Conservation (phyloP, 2,113 vertebrate genomes). For the Sula dactylatra region DNA sequence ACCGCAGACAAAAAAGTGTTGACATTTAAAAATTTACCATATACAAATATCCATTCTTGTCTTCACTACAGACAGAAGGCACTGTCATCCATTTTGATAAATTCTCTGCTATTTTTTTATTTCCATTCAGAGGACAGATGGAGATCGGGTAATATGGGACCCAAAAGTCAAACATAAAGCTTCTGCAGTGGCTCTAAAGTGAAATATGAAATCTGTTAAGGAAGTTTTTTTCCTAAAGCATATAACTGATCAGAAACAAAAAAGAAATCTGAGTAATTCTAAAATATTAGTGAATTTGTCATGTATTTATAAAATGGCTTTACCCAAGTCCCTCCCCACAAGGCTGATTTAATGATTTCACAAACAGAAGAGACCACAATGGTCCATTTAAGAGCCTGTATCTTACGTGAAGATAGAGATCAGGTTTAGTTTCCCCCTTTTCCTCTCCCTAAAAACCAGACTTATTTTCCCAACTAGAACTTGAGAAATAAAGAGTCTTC, state of each 20-base stretch:
- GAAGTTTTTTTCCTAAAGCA: neutral
- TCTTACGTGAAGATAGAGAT: neutral
- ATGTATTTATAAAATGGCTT: neutral
- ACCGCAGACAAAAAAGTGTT: neutral
- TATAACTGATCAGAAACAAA: neutral
- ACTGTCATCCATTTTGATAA: neutral
- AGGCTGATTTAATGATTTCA: neutral
- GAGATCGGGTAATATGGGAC: neutral
- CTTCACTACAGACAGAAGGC: neutral
- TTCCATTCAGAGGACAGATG: neutral
- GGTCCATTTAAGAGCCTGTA: neutral
- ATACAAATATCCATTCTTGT: neutral
- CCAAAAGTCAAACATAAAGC: neutral
- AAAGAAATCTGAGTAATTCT: neutral
- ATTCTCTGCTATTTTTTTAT: neutral
- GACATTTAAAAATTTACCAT: neutral
- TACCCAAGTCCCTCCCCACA: neutral
- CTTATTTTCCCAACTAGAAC: neutral
- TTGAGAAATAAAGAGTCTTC: neutral
- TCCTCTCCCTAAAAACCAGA: neutral
- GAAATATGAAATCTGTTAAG: neutral
- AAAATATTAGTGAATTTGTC: neutral
- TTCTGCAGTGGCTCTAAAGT: neutral
- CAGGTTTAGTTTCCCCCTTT: neutral
- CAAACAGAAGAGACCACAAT: accelerated